Conservation (phyloP, 2,888 invertebrate genomes). For the Caenorhabditis sinica region DNA sequence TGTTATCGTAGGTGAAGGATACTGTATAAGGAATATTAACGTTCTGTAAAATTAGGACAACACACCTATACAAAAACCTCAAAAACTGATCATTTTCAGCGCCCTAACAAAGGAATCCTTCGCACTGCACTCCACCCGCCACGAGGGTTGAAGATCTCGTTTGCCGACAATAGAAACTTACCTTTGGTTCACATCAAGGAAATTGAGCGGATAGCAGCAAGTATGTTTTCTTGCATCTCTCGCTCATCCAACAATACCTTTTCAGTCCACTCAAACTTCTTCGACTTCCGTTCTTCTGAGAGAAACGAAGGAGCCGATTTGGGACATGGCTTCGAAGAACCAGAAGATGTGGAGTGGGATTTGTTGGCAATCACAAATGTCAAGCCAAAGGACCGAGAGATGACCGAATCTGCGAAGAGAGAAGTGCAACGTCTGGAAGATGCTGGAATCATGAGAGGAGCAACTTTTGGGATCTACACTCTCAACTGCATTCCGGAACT, state of each 20-base stretch:
- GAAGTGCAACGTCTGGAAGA: slow-evolving; percentile 41
- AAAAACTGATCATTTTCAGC: background rate
- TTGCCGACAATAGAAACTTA: slow-evolving; percentile 34
- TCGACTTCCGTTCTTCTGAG: slow-evolving; percentile 38
- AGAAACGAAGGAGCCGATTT: slow-evolving; percentile 16
- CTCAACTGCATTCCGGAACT: slow-evolving; percentile 23
- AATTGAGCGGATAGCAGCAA: slow-evolving; percentile 42
- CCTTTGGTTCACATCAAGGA: slow-evolving; percentile 29
- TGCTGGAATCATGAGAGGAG: slow-evolving; percentile 28
- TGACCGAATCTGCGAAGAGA: slow-evolving; percentile 17
- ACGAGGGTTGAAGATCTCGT: background rate
- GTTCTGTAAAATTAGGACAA: too few species aligned
- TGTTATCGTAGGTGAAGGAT: too few species aligned
- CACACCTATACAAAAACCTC: too few species aligned
- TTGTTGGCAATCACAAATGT: background rate
- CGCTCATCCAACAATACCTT: background rate
- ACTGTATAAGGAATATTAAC: too few species aligned
- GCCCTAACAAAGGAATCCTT: slow-evolving; percentile 18
- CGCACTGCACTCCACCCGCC: background rate
- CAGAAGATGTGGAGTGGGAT: slow-evolving; percentile 33
- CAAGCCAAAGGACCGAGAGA: too few species aligned
- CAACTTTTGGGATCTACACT: slow-evolving; percentile 39
- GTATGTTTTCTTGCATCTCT: background rate
- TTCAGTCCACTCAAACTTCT: slow-evolving; percentile 48
- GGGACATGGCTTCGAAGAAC: background rate